Percentiles rank a stretch among this genome's conserved stretches.
phyloP scores from a whole-genome alignment of 2,797 vertebrate species.

The Pitangus sulphuratus region DNA sequence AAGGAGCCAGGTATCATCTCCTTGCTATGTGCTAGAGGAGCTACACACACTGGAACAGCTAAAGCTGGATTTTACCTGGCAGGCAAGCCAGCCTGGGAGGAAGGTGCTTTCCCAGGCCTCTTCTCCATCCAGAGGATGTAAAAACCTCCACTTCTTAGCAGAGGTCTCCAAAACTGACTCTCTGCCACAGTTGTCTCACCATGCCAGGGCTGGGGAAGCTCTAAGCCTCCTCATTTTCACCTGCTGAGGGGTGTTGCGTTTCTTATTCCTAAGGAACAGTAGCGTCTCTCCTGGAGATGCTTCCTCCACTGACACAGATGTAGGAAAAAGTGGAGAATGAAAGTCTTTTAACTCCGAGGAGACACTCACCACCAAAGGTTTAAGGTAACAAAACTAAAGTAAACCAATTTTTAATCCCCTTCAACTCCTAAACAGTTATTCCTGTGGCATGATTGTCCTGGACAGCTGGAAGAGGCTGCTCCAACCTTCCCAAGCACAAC shows the following conservation, averaged over 20 bases:
- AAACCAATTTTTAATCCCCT: background rate
- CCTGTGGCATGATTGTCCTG: background rate
- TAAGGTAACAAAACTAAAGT: background rate
- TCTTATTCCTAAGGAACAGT: background rate
- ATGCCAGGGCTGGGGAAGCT: background rate
- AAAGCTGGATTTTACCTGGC: background rate
- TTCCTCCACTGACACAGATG: background rate
- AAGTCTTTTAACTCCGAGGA: background rate
- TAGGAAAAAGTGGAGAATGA: background rate
- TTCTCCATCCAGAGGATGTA: background rate
- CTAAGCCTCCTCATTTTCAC: background rate
- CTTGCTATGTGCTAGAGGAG: background rate
- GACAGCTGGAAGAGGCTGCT: background rate
- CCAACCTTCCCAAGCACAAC: fast-evolving
- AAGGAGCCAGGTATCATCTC: background rate
- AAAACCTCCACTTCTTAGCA: background rate
- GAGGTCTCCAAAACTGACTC: background rate
- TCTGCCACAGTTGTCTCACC: background rate
- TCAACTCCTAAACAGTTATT: background rate
- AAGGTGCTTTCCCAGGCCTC: background rate
- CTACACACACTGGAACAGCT: background rate
- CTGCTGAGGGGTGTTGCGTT: background rate
- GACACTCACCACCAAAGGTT: background rate
- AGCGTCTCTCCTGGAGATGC: fast-evolving
- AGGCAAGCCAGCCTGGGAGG: background rate